Base-by-base conservation (phyloP, 2,113 vertebrate species). In the Saccopteryx leptura region DNA sequence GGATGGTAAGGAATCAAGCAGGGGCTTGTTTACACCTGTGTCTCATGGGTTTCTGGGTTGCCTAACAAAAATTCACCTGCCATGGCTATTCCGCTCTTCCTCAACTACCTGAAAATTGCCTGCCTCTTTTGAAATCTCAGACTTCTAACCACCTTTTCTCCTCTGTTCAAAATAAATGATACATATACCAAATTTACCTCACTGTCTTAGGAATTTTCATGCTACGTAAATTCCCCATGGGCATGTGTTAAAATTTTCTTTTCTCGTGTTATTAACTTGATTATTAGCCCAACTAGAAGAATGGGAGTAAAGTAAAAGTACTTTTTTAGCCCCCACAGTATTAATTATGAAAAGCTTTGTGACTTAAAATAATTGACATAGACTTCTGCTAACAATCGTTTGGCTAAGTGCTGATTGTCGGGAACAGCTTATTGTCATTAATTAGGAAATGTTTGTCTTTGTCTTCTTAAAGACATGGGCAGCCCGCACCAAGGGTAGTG, bases 361-460 rank as follows among this genome's bases (percentile, higher is more conserved):
- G 69, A 24, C 56, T 88, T 94, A n/a, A 95, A 95, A 74, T 54
- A 93, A 72, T 56, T 50, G 19, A 61, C 60, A 23, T 63, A 39
- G 24, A 18, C 39, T 78, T 63, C 26, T 48, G n/a, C 71, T 96
- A 85, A 79, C 58, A 83, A 60, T 84, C 83, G 50, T 61, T 65
- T 75, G 46, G 2, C 0, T 14, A 78, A 31, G n/a, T 75, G n/a
- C n/a, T 84, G 33, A 88, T 65, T 76, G 46, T 94, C 50, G 48
- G 50, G 13, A 76, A 90, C 9, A 52, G 28, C 74, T 92, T 83
- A 63, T 26, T 60, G 52, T 56, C 68, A 61, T 80, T 58, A 33
- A 68, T 72, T 31, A 93, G 39, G 54, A 85, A 65, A 66, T 50
- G 7, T 26, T 50, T 78, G 14, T 52, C 58, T 58, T 79, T 85